A percentile compares a stretch with the other conserved stretches of the same genome.
These are phyloP conservation scores for Zootermopsis nevadensis DNA, from an alignment of 2,888 invertebrate species.

Conservation along the genomic window DNA sequence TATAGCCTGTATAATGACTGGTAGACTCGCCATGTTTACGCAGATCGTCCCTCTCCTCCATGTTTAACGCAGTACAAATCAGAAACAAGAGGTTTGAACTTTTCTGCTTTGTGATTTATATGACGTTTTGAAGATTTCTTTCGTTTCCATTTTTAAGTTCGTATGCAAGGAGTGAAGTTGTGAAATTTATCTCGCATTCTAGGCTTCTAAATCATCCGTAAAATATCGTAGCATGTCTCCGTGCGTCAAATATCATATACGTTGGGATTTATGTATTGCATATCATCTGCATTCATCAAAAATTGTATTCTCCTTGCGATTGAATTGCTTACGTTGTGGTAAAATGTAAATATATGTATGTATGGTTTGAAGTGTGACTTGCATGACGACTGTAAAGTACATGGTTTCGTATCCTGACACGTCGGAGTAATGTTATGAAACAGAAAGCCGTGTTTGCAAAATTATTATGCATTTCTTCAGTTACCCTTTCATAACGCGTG, in stretches of 20 bases:
- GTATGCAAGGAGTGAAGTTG: background rate
- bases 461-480: no score
- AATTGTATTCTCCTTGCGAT: background rate
- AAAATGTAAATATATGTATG: no score
- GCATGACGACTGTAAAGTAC: no score
- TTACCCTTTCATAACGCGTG: no score
- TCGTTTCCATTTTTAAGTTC: background rate
- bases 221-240: background rate
- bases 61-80: background rate
- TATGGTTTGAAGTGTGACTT: no score
- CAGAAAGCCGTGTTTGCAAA: no score
- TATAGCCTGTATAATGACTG: no score
- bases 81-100: background rate
- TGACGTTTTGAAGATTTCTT: conserved; percentile 4
- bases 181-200: background rate
- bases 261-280: no score
- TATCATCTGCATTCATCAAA: background rate
- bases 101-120: conserved; percentile 1
- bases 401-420: no score
- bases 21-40: background rate
- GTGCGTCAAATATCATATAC: background rate
- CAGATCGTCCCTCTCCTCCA: background rate
- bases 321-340: no score
- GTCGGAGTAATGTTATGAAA: no score
- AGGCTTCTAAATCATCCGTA: conserved; percentile 8